Evolutionary conservation across 2,797 vertebrate species (phyloP), one percentile per base, ranked within the genome.

Genomic region (Eulemur mongoz): DNA sequence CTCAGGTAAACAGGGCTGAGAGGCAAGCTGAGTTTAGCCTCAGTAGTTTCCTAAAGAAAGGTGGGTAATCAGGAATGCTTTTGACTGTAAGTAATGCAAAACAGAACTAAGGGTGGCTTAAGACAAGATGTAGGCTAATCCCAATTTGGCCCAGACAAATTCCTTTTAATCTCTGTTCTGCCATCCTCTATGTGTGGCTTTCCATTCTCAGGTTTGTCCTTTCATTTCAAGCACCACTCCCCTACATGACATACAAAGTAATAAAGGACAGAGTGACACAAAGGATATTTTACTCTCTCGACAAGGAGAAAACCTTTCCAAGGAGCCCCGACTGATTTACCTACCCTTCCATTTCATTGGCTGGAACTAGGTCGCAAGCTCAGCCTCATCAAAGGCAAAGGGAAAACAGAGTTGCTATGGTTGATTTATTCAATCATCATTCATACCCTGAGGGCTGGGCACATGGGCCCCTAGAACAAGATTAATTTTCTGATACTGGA

Each of bases 21-120:
- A 72, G 27, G 54, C 25, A 59, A 45, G 45, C 72, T 73, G 48
- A 45, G 12, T 4, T 86, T 93, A 78, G 22, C 81, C 59, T 30
- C 17, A 17, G 23, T 27, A 72, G 80, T 45, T 89, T 83, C 40
- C 89, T 76, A 87, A 67, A 82, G 52, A 94, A 96, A 70, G 27
- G 25, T 95, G 48, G 93, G 40, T 93, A 75, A 72, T 70, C 52
- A 48, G 35, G 94, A 90, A 84, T 84, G 76, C 52, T 32, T 93
- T 84, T 54, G 80, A 76, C 35, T 61, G 2, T 25, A 95, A 84
- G 30, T 83, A 83, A 54, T 20, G 93, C 40, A 85, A 92, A 94
- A 69, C 30, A 88, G 14, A 48, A 30, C 23, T 43, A 35, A 69
- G 27, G 40, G 27, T 82, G 22, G 4, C 70, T 83, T 15, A n/a